Evolutionary conservation across 2,888 invertebrate species (phyloP), one percentile per base, ranked within the genome.

Genomic region (Lordiphosa fenestrarum): DNA sequence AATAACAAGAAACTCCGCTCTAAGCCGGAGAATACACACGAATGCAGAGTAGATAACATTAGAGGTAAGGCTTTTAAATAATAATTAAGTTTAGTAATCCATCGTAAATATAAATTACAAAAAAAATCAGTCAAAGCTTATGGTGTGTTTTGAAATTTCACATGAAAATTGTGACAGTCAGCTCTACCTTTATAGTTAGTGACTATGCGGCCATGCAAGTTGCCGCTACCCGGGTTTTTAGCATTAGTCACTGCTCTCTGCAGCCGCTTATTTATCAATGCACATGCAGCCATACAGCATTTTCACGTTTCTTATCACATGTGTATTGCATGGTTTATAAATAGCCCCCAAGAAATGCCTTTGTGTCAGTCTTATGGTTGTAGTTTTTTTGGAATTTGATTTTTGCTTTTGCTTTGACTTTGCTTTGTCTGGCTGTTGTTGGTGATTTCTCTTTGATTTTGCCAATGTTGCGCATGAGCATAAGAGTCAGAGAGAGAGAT

Each of bases 381-480:
- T 39, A 44, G 36, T 66, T 56, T 25, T 53, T 41, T 44, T 53
- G 15, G 15, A 15, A 1, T 15, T 15, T 2, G 15, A 2, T 53
- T 21, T 46, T 57, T 53, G 1, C 37, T 13, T 23, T n/a, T 6
- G 1, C 3, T 12, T 10, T n/a, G 9, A 1, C 23, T 38, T 23
- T 60, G 41, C 37, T 21, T 35, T 46, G 50, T 42, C 35, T 13
- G 56, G 13, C 10, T 47, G 12, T 48, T 44, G 55, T 25, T 47
- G n/a, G 15, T 53, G 46, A 47, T 52, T 53, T 44, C 19, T 52
- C 63, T 53, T 56, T 47, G 19, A 7, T 55, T 65, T 71, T 57
- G 69, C 66, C 60, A 59, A 64, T 62, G 55, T 66, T 77, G 76
- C 76, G 75, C 75, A 76, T 76, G 74, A 66, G 72, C 66, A 66